Evolutionary conservation across 2,113 vertebrate genomes (phyloP).

Genomic region (Chaetorhynchus papuensis): DNA sequence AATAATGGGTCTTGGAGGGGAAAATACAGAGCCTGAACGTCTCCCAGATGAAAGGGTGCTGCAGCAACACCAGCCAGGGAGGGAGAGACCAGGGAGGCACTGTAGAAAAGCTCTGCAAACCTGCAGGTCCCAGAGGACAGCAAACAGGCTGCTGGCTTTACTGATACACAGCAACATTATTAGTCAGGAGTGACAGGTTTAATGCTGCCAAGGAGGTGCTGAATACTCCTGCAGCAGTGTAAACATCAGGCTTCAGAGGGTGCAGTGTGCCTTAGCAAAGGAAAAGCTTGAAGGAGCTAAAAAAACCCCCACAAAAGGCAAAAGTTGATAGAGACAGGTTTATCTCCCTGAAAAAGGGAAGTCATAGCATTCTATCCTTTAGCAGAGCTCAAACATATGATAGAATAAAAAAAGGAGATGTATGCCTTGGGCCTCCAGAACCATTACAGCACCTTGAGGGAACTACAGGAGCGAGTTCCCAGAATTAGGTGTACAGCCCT

Average conservation of each 20-base stretch:
- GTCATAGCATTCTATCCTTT: not conserved
- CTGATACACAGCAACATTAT: not conserved
- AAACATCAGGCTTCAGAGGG: not conserved
- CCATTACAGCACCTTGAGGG: not conserved
- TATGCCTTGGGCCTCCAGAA: not conserved
- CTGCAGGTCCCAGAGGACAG: constrained; percentile 2
- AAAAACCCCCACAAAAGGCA: not conserved
- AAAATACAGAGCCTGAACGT: not conserved
- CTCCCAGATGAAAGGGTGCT: not conserved
- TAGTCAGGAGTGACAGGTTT: not conserved
- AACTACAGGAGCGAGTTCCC: not conserved
- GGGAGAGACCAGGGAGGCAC: not conserved
- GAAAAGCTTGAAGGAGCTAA: not conserved
- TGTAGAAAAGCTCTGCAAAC: not conserved
- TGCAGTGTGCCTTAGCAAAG: not conserved
- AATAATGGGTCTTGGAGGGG: not conserved
- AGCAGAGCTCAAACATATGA: not conserved
- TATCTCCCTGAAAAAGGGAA: not conserved
- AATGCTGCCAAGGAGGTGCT: not conserved
- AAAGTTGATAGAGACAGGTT: not conserved
- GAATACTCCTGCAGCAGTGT: not conserved
- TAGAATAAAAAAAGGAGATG: not conserved
- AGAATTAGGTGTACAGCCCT: not conserved
- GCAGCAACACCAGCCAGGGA: not conserved
- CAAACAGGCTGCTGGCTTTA: not conserved